Percentiles rank a stretch among this genome's conserved stretches.
Evolutionary conservation across 2,888 invertebrate genomes (phyloP).

Genomic region (Drosophila acutilabella): DNA sequence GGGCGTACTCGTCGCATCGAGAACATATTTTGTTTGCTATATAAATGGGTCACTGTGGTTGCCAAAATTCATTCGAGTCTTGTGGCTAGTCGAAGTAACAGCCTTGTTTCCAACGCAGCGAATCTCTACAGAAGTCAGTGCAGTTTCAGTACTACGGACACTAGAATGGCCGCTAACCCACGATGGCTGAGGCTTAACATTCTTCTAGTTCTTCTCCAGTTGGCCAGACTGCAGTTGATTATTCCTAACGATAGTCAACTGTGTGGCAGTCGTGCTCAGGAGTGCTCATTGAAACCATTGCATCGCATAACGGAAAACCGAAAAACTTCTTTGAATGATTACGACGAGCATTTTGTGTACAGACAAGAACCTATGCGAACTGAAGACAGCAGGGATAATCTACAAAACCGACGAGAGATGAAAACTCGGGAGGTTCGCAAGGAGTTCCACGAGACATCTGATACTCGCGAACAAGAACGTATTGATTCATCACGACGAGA

Average conservation of each 20-base stretch:
- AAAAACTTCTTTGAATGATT: slow-evolving; percentile 46
- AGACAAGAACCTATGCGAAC: slow-evolving; percentile 47
- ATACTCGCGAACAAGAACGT: slow-evolving; percentile 12
- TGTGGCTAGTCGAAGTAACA: slow-evolving; percentile 35
- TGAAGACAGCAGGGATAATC: too few species aligned
- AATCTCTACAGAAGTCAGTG: neutral
- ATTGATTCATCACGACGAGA: slow-evolving; percentile 6
- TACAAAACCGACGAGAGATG: neutral
- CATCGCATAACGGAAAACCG: slow-evolving; percentile 28
- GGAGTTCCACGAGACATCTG: neutral
- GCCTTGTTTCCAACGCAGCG: neutral
- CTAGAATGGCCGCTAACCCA: slow-evolving; percentile 45
- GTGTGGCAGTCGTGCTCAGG: slow-evolving; percentile 24
- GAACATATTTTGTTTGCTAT: slow-evolving; percentile 28
- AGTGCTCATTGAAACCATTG: slow-evolving; percentile 11
- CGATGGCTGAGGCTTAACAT: slow-evolving; percentile 56
- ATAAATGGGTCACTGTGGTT: slow-evolving; percentile 19
- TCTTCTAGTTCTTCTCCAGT: slow-evolving; percentile 39
- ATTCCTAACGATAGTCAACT: slow-evolving; percentile 18
- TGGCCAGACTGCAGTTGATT: slow-evolving; percentile 26
- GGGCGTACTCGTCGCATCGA: slow-evolving; percentile 23
- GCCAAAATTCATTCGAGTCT: slow-evolving; percentile 50
- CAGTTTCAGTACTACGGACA: slow-evolving; percentile 6
- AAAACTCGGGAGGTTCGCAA: neutral
- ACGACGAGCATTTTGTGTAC: slow-evolving; percentile 68